Percentiles rank a stretch among this genome's conserved stretches.
phyloP scores from a whole-genome alignment of 2,797 vertebrate genomes.

The Schizopygopsis malacanthus region DNA sequence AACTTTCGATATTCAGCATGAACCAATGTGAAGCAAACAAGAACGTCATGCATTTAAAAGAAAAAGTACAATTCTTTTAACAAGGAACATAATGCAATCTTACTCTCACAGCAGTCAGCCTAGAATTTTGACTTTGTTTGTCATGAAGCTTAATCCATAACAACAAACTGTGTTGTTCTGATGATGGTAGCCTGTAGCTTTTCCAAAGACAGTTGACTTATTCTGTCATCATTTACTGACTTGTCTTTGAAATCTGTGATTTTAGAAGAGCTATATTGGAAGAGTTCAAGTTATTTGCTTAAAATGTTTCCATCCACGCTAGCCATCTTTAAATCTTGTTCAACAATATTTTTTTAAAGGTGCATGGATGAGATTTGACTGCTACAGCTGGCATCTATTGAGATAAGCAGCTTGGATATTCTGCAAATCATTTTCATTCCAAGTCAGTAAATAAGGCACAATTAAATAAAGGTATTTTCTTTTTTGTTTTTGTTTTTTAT shows the following conservation, averaged over 20 bases:
- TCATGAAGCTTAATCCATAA: neutral
- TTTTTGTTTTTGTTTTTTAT: too few relatives aligned
- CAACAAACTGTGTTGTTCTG: too few relatives aligned
- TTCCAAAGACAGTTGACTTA: neutral
- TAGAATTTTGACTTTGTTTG: neutral
- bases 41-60: neutral
- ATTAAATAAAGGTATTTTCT: too few relatives aligned
- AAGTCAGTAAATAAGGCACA: neutral
- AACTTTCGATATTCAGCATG: neutral
- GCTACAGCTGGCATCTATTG: neutral
- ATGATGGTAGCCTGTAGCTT: neutral
- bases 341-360: neutral
- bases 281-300: too few relatives aligned
- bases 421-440: neutral
- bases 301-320: too few relatives aligned
- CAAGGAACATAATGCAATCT: slow-evolving; percentile 3
- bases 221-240: neutral
- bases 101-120: neutral
- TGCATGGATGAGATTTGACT: neutral
- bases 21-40: neutral
- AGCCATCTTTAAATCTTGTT: too few relatives aligned
- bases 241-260: too few relatives aligned
- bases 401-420: neutral
- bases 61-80: neutral
- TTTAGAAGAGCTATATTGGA: neutral